A percentile compares a stretch with the other conserved stretches of the same genome.
phyloP scores from a whole-genome alignment of 2,113 vertebrate species.

The Oreochromis tanganicae region DNA sequence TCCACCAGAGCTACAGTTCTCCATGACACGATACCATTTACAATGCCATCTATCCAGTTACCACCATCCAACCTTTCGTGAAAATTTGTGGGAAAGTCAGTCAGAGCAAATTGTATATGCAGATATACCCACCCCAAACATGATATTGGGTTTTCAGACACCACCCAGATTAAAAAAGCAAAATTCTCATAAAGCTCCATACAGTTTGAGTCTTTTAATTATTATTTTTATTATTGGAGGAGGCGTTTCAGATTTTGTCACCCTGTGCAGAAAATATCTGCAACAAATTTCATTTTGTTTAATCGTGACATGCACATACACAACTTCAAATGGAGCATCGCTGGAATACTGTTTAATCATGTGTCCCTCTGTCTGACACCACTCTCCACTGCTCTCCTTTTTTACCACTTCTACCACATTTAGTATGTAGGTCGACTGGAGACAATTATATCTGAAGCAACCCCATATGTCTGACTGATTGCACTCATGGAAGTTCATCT shows the following conservation, averaged over 20 bases:
- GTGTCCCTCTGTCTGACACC: neutral
- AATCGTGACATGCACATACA: neutral
- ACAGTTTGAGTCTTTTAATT: neutral
- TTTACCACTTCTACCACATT: neutral
- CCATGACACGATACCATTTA: rapidly evolving
- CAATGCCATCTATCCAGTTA: neutral
- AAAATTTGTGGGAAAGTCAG: neutral
- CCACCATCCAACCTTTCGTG: neutral
- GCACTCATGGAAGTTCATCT: neutral
- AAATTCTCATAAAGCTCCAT: neutral
- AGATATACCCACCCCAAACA: neutral
- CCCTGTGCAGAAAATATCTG: neutral
- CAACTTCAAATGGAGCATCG: neutral
- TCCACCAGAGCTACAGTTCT: neutral
- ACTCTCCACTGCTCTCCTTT: neutral
- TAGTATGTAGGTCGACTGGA: too few relatives aligned
- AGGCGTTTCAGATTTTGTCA: neutral
- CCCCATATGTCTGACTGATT: rapidly evolving
- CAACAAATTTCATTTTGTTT: neutral
- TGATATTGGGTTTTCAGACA: neutral
- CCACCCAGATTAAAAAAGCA: neutral
- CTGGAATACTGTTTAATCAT: neutral
- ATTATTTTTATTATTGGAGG: neutral
- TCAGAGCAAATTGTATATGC: neutral
- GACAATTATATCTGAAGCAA: neutral